Percentiles rank a stretch among this genome's conserved stretches.
Conservation (phyloP, 2,797 vertebrate genomes). For the Fistularia commersonii region DNA sequence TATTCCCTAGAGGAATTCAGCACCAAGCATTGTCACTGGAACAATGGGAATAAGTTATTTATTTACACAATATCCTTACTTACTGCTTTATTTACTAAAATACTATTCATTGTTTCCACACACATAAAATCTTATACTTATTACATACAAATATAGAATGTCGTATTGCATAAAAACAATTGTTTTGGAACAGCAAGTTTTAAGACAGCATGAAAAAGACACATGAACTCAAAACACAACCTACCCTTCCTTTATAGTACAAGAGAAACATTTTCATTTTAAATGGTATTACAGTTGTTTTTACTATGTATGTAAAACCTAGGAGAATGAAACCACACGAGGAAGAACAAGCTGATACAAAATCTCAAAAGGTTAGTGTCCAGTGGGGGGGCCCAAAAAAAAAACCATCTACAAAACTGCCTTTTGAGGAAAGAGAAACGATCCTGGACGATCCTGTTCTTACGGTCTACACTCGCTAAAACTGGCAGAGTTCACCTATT, state of each 20-base stretch:
- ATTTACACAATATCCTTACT: conserved; percentile 48
- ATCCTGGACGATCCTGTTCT: conserved; percentile 22
- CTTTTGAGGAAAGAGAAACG: conserved; percentile 50
- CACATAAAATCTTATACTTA: conserved; percentile 54
- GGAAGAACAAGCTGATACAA: conserved; percentile 32
- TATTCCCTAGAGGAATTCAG: conserved; percentile 43
- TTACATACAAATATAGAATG: conserved; percentile 67
- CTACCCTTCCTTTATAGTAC: conserved; percentile 27
- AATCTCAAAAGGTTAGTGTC: conserved; percentile 32
- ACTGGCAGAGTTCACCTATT: conserved; percentile 35
- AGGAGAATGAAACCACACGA: conserved; percentile 53
- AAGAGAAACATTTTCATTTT: conserved; percentile 45
- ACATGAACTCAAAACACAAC: conserved; percentile 50
- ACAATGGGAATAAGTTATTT: conserved; percentile 48
- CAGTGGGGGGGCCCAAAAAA: conserved; percentile 28
- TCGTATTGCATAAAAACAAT: conserved; percentile 61
- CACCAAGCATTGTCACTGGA: conserved; percentile 54
- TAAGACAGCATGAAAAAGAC: conserved; percentile 11
- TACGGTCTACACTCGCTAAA: neutral
- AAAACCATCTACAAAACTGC: conserved; percentile 51
- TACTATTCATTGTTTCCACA: conserved; percentile 73
- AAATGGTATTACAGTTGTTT: conserved; percentile 57
- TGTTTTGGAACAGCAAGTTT: conserved; percentile 38
- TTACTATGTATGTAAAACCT: conserved; percentile 54
- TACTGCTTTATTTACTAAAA: conserved; percentile 70